Evolutionary conservation across 2,888 invertebrate genomes (phyloP).

Genomic region (Xestia xanthographa): DNA sequence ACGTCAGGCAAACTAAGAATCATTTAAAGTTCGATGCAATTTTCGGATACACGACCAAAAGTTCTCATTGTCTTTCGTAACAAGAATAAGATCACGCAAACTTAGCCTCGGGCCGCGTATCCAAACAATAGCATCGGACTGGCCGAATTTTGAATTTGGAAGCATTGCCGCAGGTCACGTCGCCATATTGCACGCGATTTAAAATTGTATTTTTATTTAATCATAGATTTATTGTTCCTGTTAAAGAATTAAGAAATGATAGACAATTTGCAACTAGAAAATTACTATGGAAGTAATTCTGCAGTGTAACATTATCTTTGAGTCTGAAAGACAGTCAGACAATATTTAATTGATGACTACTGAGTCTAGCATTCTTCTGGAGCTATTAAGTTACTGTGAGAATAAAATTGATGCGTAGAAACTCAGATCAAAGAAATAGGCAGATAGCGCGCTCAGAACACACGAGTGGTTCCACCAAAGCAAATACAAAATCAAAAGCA

Average conservation of each 20-base stretch:
- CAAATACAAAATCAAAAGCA: too few species aligned
- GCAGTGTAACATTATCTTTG: slow-evolving; percentile 38
- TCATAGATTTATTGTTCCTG: slow-evolving; percentile 37
- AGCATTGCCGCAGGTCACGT: slow-evolving; percentile 77
- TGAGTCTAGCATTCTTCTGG: slow-evolving; percentile 24
- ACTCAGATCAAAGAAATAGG: too few species aligned
- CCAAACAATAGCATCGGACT: slow-evolving; percentile 63
- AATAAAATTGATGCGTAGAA: not conserved
- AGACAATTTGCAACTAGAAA: slow-evolving; percentile 44
- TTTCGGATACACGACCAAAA: slow-evolving; percentile 60
- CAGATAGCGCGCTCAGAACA: too few species aligned
- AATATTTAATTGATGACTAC: slow-evolving; percentile 52
- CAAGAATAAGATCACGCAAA: slow-evolving; percentile 78
- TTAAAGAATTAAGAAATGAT: slow-evolving; percentile 42
- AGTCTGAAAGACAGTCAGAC: slow-evolving; percentile 31
- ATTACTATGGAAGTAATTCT: slow-evolving; percentile 30
- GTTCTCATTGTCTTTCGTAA: slow-evolving; percentile 70
- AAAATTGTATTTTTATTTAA: slow-evolving; percentile 65
- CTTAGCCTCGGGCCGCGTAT: slow-evolving; percentile 70
- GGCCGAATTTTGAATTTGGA: slow-evolving; percentile 78
- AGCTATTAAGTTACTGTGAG: slow-evolving; percentile 1
- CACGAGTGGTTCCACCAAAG: too few species aligned
- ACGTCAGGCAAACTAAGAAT: slow-evolving; percentile 18
- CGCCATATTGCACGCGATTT: slow-evolving; percentile 86
- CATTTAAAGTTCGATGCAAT: slow-evolving; percentile 21